These are phyloP conservation scores for Crenichthys baileyi DNA, from an alignment of 2,797 vertebrate species.

Conservation along the genomic window DNA sequence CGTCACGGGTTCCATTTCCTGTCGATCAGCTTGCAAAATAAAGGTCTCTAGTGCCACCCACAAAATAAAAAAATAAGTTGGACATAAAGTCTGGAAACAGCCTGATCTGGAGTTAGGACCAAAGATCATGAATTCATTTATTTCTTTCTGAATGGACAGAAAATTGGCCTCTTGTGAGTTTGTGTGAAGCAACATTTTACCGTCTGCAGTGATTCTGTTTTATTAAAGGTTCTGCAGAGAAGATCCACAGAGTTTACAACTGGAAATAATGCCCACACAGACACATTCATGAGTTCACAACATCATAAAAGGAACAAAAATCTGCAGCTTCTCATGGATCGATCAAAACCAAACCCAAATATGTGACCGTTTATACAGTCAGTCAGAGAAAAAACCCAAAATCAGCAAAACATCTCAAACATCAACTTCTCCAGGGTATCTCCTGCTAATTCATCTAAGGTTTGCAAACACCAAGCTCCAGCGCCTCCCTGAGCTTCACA, in stretches of 20 bases:
- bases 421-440: constrained; percentile 53
- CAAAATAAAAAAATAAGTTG: no score
- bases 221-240: constrained; percentile 55
- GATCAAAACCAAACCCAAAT: background rate
- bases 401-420: constrained; percentile 5
- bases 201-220: constrained; percentile 67
- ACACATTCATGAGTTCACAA: background rate
- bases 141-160: no score
- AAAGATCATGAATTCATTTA: no score
- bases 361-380: no score
- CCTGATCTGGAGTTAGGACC: no score
- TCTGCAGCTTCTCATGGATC: background rate
- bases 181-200: constrained; percentile 49
- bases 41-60: no score
- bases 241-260: no score
- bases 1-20: no score
- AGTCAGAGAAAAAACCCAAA: constrained; percentile 5
- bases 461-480: constrained; percentile 10
- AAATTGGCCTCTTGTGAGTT: constrained; percentile 47
- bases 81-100: no score
- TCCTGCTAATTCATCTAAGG: constrained; percentile 28
- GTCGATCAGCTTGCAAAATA: no score
- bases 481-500: background rate
- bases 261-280: background rate
- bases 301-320: background rate